Conservation (phyloP, 2,113 vertebrate species). For the Bucco capensis region DNA sequence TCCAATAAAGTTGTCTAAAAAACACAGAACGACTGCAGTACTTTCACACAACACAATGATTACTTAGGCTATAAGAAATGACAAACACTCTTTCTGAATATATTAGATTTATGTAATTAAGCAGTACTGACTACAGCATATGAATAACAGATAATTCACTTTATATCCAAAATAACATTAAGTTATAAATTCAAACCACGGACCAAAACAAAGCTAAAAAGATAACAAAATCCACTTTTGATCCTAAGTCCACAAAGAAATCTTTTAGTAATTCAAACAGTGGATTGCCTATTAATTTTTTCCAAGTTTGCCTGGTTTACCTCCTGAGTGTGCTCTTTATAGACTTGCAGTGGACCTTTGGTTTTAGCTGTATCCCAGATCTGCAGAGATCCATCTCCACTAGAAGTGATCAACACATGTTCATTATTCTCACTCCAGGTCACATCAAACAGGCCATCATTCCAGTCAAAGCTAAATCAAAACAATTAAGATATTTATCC, state of each 20-base stretch:
- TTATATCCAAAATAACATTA: neutral
- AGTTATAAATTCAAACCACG: neutral
- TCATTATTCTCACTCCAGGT: constrained; percentile 95
- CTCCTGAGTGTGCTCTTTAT: constrained; percentile 90
- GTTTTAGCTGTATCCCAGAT: constrained; percentile 90
- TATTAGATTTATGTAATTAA: neutral
- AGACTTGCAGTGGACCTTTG: constrained; percentile 81
- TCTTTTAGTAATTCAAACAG: neutral
- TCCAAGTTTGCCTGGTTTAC: constrained; percentile 67
- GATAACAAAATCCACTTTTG: neutral
- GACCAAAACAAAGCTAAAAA: neutral
- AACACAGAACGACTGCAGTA: neutral
- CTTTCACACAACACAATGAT: neutral
- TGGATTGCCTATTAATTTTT: constrained; percentile 44
- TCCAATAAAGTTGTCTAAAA: neutral
- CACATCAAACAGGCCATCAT: constrained; percentile 91
- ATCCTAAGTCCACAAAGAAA: neutral
- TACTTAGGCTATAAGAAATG: neutral
- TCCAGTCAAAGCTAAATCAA: constrained; percentile 87
- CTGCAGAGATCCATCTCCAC: constrained; percentile 92
- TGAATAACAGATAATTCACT: neutral
- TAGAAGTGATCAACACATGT: constrained; percentile 85
- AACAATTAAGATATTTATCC: neutral
- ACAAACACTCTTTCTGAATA: neutral
- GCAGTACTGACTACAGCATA: accelerated